Base-by-base conservation (phyloP, 2,113 vertebrate species). In the Mirounga angustirostris region DNA sequence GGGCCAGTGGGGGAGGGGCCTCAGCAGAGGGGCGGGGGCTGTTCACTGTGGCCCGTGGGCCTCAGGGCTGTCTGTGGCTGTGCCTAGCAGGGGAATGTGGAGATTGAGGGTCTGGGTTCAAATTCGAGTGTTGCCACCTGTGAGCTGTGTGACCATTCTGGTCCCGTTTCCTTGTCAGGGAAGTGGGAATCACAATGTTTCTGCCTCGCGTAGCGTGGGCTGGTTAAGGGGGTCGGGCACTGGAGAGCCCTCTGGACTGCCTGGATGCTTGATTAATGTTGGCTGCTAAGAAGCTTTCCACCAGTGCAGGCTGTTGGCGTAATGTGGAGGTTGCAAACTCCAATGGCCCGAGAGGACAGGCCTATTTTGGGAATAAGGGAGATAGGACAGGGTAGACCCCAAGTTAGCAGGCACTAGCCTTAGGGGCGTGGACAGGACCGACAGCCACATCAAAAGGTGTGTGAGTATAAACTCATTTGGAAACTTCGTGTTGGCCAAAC, bases 1-100 rank as follows among this genome's bases (percentile, higher is more conserved):
- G 56, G 88, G 33, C 46, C 4, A 1, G 56, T 10, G 13, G 40
- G 10, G 99, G 98, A 98, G 96, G 95, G 33, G 33, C 0, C 13
- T 16, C 1, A 7, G 22, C 19, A 5, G 30, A 28, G 58, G 26
- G 10, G 59, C 76, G n/a, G 71, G 89, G 26, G 7, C 15, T 15
- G 6, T 33, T 14, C 82, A 7, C 26, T 14, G 54, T 12, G 40
- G 16, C 80, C 84, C 0, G 0, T 26, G 28, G 59, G 28, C 61
- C 36, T 63, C 36, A 65, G 50, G 26, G 50, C 87, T 95, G 3
- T 84, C 7, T 16, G 2, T n/a, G 33, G 19, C n/a, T 30, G 3
- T 71, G n/a, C 87, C 30, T 40, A 83, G 71, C 50, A 28, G 18
- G 16, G 58, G 61, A 30, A 22, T 13, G 2, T 59, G 36, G 81